Evolutionary conservation across 2,888 invertebrate species (phyloP).

Genomic region (Gonocerus acuteangulatus): DNA sequence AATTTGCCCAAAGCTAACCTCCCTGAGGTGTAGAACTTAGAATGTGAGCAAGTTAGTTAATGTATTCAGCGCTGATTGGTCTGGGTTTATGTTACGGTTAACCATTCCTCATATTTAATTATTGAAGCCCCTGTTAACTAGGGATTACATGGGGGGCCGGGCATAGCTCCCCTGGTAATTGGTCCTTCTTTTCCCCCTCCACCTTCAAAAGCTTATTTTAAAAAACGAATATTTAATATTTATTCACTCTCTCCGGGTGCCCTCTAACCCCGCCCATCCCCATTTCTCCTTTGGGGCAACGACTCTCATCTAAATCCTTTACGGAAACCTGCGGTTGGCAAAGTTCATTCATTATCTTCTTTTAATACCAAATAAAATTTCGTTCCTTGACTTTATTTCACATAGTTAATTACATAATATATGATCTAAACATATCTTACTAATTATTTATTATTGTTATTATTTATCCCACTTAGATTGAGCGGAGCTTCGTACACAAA

Average conservation of each 20-base stretch:
- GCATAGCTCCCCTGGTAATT: conserved; percentile 11
- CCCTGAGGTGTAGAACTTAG: too few species aligned
- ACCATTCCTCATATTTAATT: conserved; percentile 28
- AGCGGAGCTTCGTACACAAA: neutral
- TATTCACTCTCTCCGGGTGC: neutral
- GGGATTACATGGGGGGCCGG: neutral
- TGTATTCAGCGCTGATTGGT: conserved; percentile 20
- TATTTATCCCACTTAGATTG: neutral
- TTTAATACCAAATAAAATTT: too few species aligned
- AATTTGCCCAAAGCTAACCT: too few species aligned
- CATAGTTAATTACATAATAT: too few species aligned
- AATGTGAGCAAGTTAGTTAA: neutral
- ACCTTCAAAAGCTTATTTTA: neutral
- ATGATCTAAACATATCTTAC: too few species aligned
- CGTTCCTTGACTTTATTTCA: too few species aligned
- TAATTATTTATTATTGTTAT: too few species aligned
- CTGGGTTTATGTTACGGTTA: conserved; percentile 22
- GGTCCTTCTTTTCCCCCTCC: conserved; percentile 10
- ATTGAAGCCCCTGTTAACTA: conserved; percentile 25
- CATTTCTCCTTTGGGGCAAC: neutral
- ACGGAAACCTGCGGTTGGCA: too few species aligned
- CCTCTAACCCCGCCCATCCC: neutral
- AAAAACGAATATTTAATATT: neutral
- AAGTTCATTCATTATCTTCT: too few species aligned
- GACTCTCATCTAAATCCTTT: neutral